Evolutionary conservation across 1,140 invertebrate genomes (phyloP).

Genomic region (Piezodorus guildinii): DNA sequence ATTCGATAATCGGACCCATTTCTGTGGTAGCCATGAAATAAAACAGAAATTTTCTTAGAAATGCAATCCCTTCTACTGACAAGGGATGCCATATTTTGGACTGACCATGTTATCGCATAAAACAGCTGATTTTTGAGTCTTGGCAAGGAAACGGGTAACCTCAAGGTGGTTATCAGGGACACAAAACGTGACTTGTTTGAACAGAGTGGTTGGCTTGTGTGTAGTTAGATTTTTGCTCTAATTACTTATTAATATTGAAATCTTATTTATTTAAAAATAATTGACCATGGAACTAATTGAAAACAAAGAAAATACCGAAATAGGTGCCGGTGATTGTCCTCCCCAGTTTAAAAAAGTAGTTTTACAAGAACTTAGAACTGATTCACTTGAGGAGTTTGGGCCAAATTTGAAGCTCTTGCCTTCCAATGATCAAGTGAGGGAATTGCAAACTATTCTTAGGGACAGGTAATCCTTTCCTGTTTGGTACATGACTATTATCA

Average conservation of each 20-base stretch:
- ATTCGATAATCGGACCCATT: not conserved
- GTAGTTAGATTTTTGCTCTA: no score
- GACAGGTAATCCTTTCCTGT: slow-evolving; percentile 64
- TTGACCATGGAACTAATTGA: no score
- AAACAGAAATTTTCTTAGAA: not conserved
- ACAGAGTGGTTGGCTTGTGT: no score
- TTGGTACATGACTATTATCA: not conserved
- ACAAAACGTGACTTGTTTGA: no score
- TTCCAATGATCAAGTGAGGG: slow-evolving; percentile 77
- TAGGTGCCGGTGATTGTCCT: not conserved
- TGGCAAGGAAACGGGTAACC: no score
- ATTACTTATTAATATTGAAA: no score
- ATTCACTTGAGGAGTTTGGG: slow-evolving; percentile 46
- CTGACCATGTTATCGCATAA: no score
- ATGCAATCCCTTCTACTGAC: not conserved
- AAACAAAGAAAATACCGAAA: not conserved
- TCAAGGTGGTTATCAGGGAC: no score
- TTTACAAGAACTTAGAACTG: not conserved
- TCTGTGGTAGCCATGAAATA: not conserved
- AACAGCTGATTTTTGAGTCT: no score
- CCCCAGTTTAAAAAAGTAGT: not conserved
- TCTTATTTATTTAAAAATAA: no score
- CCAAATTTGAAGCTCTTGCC: slow-evolving; percentile 69
- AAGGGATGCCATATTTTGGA: slow-evolving; percentile 7
- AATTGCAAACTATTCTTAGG: slow-evolving; percentile 87